Conservation (phyloP, 1,140 invertebrate genomes). For the Drosophila bifasciata region DNA sequence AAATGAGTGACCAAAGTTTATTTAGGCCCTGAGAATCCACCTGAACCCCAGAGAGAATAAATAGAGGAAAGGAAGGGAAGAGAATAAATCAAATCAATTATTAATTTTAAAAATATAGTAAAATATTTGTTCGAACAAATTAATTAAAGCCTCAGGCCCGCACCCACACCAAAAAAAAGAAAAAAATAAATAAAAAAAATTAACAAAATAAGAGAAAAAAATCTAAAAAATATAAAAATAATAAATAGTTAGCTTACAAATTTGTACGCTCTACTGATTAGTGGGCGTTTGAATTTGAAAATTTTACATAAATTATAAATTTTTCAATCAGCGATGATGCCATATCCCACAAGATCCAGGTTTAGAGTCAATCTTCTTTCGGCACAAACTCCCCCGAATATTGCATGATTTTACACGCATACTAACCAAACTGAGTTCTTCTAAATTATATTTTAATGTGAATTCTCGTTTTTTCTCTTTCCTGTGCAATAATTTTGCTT, state of each 20-base stretch:
- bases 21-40: slow-evolving; percentile 24
- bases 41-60: background rate
- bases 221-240: slow-evolving; percentile 5
- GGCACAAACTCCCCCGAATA: slow-evolving; percentile 35
- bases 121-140: slow-evolving; percentile 55
- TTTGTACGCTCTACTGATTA: slow-evolving; percentile 9
- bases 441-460: slow-evolving; percentile 10
- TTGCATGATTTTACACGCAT: slow-evolving; percentile 47
- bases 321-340: slow-evolving; percentile 29
- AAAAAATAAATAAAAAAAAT: background rate
- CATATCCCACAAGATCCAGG: background rate
- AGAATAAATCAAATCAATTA: slow-evolving; percentile 22
- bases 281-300: slow-evolving; percentile 42
- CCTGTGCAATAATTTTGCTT: slow-evolving; percentile 29
- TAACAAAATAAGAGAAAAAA: background rate
- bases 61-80: slow-evolving; percentile 10
- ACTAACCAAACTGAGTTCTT: slow-evolving; percentile 21
- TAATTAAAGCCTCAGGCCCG: slow-evolving; percentile 59
- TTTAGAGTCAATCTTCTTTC: slow-evolving; percentile 9
- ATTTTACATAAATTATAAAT: slow-evolving; percentile 52
- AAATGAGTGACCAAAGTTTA: slow-evolving; percentile 53
- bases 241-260: slow-evolving; percentile 4
- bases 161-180: slow-evolving; percentile 39
- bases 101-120: slow-evolving; percentile 23
- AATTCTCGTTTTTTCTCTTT: slow-evolving; percentile 63